A percentile compares a stretch with the other conserved stretches of the same genome.
Evolutionary conservation across 2,888 invertebrate species (phyloP).

Genomic region (Drosophila falleni): DNA sequence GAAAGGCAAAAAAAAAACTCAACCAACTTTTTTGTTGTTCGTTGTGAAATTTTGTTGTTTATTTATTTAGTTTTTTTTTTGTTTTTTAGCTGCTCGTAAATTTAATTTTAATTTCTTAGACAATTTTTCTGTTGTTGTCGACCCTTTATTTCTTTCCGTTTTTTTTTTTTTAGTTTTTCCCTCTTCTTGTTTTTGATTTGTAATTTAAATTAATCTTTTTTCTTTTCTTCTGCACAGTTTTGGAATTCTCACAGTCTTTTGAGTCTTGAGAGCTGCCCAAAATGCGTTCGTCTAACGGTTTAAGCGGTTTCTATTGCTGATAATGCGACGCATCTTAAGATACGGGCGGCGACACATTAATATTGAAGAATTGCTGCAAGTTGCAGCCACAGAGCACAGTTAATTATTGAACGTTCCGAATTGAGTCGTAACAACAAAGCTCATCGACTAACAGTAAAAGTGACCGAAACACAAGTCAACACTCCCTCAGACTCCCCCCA

Average conservation of each 20-base stretch:
- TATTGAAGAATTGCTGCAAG: conserved; percentile 16
- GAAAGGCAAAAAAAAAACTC: conserved; percentile 27
- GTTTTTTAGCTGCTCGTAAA: conserved; percentile 56
- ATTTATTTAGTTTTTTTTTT: conserved; percentile 7
- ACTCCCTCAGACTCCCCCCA: not conserved
- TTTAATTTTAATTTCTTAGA: conserved; percentile 68
- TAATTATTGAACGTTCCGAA: conserved; percentile 24
- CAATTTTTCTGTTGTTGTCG: conserved; percentile 45
- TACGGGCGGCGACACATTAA: conserved; percentile 10
- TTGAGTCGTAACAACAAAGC: conserved; percentile 21
- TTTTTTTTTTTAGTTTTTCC: conserved; percentile 22
- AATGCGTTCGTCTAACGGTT: conserved; percentile 35
- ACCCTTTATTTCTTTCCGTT: conserved; percentile 15
- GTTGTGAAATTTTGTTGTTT: conserved; percentile 50
- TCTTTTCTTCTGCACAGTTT: conserved; percentile 1
- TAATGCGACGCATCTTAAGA: conserved; percentile 9
- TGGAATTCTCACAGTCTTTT: conserved; percentile 29
- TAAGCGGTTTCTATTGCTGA: not conserved
- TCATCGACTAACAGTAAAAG: conserved; percentile 44
- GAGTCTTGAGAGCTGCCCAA: not conserved
- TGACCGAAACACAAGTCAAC: conserved; percentile 18
- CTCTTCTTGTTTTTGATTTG: conserved; percentile 42
- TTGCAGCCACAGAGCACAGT: conserved; percentile 6
- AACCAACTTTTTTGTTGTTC: conserved; percentile 33
- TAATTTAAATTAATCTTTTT: conserved; percentile 56